phyloP scores from a whole-genome alignment of 2,888 invertebrate genomes.

The Ichneumon xanthorius region DNA sequence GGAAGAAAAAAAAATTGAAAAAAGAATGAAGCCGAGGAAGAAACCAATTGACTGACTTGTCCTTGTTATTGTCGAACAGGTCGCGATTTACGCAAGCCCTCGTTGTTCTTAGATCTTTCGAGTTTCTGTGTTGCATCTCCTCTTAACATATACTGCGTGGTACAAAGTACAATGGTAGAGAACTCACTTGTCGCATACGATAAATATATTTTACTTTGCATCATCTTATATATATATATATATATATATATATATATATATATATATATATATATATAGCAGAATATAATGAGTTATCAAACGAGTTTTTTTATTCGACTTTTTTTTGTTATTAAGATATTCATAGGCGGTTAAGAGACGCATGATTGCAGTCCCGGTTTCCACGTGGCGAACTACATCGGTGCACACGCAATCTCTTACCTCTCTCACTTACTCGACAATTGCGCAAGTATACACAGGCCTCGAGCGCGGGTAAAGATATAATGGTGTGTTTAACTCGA shows the following conservation, averaged over 20 bases:
- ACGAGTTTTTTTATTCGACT: conserved; percentile 1
- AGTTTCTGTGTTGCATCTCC: conserved; percentile 12
- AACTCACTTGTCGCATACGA: conserved; percentile 16
- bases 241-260: background rate
- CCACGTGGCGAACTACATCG: conserved; percentile 56
- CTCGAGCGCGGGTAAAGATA: conserved; percentile 42
- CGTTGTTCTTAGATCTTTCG: conserved; percentile 13
- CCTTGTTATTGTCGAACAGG: conserved; percentile 16
- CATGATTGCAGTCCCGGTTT: conserved; percentile 27
- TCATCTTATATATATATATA: background rate
- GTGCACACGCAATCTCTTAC: conserved; percentile 56
- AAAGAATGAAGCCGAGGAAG: background rate
- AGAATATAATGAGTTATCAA: background rate
- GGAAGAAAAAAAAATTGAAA: conserved; percentile 12
- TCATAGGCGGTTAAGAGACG: conserved; percentile 13
- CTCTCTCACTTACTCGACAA: conserved; percentile 54
- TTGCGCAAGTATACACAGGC: conserved; percentile 52
- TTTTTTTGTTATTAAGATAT: background rate
- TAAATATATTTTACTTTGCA: conserved; percentile 11
- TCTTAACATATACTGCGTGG: conserved; percentile 9
- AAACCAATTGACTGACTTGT: conserved; percentile 4
- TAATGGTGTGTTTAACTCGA: conserved; percentile 56
- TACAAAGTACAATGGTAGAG: conserved; percentile 45
- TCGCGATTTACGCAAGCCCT: conserved; percentile 34
- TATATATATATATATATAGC: background rate